These are phyloP conservation scores for Cryptosula pallasiana DNA, from an alignment of 2,888 invertebrate species.

Conservation along the genomic window DNA sequence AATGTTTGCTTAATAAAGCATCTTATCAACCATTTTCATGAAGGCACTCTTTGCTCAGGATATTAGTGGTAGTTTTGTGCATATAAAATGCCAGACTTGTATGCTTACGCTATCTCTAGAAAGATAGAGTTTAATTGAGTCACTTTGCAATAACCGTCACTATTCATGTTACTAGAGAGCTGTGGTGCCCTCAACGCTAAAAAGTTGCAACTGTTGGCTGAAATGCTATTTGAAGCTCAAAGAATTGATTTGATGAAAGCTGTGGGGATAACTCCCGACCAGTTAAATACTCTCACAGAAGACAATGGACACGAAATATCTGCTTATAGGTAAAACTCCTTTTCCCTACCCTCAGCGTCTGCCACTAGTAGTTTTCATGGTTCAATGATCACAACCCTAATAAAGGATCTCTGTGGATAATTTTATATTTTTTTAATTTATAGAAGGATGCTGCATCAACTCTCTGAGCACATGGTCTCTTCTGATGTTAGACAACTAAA, in stretches of 20 bases:
- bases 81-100: too few species aligned
- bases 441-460: slow-evolving; percentile 15
- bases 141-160: too few species aligned
- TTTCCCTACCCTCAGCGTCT: too few species aligned
- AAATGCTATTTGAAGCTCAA: slow-evolving; percentile 16
- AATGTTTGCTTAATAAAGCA: too few species aligned
- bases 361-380: too few species aligned
- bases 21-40: too few species aligned
- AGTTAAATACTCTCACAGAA: background rate
- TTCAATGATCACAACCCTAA: too few species aligned
- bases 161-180: background rate
- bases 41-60: too few species aligned
- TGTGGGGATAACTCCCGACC: background rate
- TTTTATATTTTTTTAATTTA: background rate
- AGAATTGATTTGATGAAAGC: slow-evolving; percentile 13
- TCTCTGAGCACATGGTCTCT: slow-evolving; percentile 14
- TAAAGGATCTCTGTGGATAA: too few species aligned
- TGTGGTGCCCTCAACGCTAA: background rate
- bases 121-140: too few species aligned
- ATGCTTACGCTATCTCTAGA: too few species aligned
- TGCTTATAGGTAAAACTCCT: slow-evolving; percentile 13
- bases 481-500: background rate
- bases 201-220: slow-evolving; percentile 1
- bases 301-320: background rate
- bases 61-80: too few species aligned